These are phyloP conservation scores for Epirrhoe alternata DNA, from an alignment of 2,888 invertebrate genomes.

Conservation along the genomic window DNA sequence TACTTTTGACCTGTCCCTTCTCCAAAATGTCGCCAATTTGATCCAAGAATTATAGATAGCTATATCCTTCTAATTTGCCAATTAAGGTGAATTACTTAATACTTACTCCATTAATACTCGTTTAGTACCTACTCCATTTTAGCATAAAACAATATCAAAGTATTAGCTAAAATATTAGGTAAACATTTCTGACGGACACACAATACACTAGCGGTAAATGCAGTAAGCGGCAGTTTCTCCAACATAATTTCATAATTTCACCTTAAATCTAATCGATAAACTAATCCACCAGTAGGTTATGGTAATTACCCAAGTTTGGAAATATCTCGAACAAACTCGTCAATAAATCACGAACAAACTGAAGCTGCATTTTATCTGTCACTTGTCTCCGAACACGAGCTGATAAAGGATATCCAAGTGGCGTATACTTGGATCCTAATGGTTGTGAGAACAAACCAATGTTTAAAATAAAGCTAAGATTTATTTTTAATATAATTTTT, in stretches of 20 bases:
- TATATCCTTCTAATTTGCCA: too few species aligned
- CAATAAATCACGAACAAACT: conserved; percentile 67
- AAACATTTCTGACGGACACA: too few species aligned
- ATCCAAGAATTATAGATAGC: too few species aligned
- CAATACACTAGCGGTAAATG: too few species aligned
- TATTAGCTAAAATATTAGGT: too few species aligned
- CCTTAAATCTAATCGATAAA: conserved; percentile 2
- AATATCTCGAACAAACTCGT: conserved; percentile 34
- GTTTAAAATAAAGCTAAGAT: background rate
- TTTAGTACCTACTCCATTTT: too few species aligned
- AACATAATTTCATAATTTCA: background rate
- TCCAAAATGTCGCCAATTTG: too few species aligned
- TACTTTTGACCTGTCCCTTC: too few species aligned
- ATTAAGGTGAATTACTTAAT: too few species aligned
- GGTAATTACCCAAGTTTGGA: background rate
- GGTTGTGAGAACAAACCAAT: conserved; percentile 6
- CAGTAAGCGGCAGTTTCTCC: background rate
- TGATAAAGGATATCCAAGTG: conserved; percentile 58
- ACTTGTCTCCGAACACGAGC: conserved; percentile 63
- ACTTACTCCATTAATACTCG: too few species aligned
- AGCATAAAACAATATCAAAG: too few species aligned
- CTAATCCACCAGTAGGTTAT: background rate
- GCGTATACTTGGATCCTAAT: conserved; percentile 13
- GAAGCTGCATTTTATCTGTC: conserved; percentile 70
- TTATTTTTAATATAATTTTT: background rate